Conservation (phyloP, 2,888 invertebrate species). For the Eudemis profundana region DNA sequence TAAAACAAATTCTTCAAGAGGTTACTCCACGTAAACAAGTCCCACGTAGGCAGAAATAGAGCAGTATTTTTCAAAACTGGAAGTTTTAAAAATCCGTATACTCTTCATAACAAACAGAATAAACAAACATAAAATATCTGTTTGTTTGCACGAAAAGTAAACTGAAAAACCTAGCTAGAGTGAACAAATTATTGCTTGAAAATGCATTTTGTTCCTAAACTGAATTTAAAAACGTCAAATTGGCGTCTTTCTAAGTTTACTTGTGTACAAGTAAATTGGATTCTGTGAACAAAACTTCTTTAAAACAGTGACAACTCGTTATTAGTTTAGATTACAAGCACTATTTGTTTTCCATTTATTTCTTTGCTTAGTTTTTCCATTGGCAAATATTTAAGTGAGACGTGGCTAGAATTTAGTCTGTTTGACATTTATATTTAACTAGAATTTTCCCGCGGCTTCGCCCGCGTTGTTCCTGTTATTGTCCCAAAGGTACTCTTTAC, state of each 20-base stretch:
- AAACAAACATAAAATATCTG: background rate
- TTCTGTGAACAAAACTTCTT: constrained; percentile 4
- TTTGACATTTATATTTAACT: background rate
- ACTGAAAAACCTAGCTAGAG: background rate
- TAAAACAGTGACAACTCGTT: constrained; percentile 12
- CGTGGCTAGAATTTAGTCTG: background rate
- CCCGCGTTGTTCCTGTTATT: no score
- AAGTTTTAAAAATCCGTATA: no score
- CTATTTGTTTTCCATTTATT: constrained; percentile 32
- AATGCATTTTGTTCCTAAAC: background rate
- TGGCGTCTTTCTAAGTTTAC: background rate
- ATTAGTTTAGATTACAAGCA: constrained; percentile 8
- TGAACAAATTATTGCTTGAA: background rate
- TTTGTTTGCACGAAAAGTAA: background rate
- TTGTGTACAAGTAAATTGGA: constrained; percentile 14
- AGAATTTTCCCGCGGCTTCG: no score
- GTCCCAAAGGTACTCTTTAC: no score
- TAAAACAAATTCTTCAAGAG: no score
- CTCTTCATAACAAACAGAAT: background rate
- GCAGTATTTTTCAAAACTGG: background rate
- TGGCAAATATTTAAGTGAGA: background rate
- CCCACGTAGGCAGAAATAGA: no score
- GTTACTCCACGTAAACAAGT: no score
- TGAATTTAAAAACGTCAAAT: constrained; percentile 2
- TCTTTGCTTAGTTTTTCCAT: constrained; percentile 3